Percentiles rank a stretch among this genome's conserved stretches.
phyloP scores from a whole-genome alignment of 2,113 vertebrate genomes.

The Pipra filicauda region DNA sequence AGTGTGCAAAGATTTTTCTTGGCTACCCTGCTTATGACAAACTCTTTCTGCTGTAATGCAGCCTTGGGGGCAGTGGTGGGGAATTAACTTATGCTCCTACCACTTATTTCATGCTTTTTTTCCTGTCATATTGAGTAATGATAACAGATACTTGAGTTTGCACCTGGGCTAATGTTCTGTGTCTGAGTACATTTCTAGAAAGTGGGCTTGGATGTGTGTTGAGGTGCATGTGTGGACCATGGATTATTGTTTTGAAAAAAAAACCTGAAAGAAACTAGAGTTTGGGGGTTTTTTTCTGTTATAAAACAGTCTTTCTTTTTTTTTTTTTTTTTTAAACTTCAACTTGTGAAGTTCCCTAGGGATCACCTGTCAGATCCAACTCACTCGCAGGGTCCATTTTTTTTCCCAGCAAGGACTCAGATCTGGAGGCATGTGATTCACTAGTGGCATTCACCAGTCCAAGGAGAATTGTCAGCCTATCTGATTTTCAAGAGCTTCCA shows the following conservation, averaged over 20 bases:
- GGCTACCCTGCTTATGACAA: slow-evolving; percentile 31
- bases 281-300: not conserved
- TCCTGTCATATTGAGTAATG: not conserved
- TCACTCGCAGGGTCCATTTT: not conserved
- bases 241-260: not conserved
- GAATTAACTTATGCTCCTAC: not conserved
- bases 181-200: not conserved
- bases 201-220: not conserved
- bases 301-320: not conserved
- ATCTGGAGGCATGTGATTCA: not conserved
- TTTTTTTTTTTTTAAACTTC: not conserved
- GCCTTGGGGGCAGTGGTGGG: not conserved
- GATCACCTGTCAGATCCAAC: not conserved
- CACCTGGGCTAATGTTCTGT: not conserved
- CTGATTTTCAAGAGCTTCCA: slow-evolving; percentile 17
- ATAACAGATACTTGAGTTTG: not conserved
- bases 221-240: not conserved
- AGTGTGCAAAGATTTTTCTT: slow-evolving; percentile 51
- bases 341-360: not conserved
- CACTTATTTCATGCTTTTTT: not conserved
- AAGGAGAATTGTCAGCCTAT: not conserved
- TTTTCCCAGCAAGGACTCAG: not conserved
- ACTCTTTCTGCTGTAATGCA: not conserved
- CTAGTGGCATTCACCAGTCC: not conserved
- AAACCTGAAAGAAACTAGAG: not conserved